These are phyloP conservation scores for Carcinoscorpius rotundicauda DNA, from an alignment of 1,140 invertebrate species.

Conservation along the genomic window DNA sequence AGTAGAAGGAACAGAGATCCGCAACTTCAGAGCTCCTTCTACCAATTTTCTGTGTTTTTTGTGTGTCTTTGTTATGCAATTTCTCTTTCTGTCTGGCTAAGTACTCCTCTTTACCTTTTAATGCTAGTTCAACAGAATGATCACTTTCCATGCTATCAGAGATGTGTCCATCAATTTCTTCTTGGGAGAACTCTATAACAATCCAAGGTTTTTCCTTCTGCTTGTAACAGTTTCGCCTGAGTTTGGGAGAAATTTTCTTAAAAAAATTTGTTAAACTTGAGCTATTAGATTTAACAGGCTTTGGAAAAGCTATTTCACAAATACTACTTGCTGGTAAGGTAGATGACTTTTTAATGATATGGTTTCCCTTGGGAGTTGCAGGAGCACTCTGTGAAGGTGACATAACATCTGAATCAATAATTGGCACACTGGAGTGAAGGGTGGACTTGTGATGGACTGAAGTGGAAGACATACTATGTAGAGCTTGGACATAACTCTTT, in stretches of 20 bases:
- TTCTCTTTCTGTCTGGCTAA: too few species aligned
- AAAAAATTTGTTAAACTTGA: background rate
- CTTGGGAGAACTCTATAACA: background rate
- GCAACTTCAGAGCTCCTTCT: too few species aligned
- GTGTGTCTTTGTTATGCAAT: too few species aligned
- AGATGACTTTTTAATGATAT: background rate
- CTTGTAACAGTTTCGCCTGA: background rate
- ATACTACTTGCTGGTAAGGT: background rate
- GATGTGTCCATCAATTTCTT: background rate
- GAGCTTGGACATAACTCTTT: conserved; percentile 1
- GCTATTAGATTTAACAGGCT: background rate
- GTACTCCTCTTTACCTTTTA: background rate
- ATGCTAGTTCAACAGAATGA: background rate
- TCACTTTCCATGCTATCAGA: background rate
- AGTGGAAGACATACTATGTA: background rate
- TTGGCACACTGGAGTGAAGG: too few species aligned
- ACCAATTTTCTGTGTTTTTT: too few species aligned
- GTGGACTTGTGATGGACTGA: background rate
- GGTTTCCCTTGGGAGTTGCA: background rate
- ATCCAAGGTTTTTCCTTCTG: background rate
- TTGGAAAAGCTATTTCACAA: background rate
- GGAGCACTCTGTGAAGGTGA: background rate
- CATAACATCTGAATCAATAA: too few species aligned
- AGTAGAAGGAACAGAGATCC: too few species aligned
- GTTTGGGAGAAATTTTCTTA: background rate